phyloP scores from a whole-genome alignment of 2,113 vertebrate species.

The Asarcornis scutulata region DNA sequence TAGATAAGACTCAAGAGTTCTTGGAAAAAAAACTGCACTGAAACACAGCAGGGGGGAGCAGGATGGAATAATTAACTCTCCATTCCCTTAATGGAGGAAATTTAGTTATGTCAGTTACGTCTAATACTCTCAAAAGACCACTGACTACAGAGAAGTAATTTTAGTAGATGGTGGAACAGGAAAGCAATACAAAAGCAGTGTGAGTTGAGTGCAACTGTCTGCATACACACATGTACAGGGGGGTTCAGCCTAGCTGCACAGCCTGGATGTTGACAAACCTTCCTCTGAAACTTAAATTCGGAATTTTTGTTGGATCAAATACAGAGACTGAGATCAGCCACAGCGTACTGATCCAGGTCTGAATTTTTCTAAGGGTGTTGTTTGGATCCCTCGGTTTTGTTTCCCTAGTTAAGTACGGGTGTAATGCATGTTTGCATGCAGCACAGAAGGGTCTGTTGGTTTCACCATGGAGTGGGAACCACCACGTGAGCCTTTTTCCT shows the following conservation, averaged over 20 bases:
- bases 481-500: background rate
- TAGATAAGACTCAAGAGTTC: background rate
- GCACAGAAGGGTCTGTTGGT: background rate
- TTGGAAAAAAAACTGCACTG: background rate
- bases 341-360: background rate
- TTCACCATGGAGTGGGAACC: background rate
- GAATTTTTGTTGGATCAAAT: slow-evolving; percentile 25
- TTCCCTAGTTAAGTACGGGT: background rate
- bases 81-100: background rate
- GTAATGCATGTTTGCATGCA: background rate
- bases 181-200: background rate
- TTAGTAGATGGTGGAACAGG: background rate
- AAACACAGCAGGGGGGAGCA: background rate
- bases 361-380: slow-evolving; percentile 1
- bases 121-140: background rate
- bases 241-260: background rate
- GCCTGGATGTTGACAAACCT: background rate
- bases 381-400: background rate
- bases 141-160: background rate
- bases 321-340: slow-evolving; percentile 29
- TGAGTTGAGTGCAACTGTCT: background rate
- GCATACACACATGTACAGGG: accelerated
- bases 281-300: slow-evolving; percentile 2
- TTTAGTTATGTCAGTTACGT: background rate
- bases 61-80: background rate